These are phyloP conservation scores for Sardinella longiceps DNA, from an alignment of 2,797 vertebrate species.

Conservation along the genomic window DNA sequence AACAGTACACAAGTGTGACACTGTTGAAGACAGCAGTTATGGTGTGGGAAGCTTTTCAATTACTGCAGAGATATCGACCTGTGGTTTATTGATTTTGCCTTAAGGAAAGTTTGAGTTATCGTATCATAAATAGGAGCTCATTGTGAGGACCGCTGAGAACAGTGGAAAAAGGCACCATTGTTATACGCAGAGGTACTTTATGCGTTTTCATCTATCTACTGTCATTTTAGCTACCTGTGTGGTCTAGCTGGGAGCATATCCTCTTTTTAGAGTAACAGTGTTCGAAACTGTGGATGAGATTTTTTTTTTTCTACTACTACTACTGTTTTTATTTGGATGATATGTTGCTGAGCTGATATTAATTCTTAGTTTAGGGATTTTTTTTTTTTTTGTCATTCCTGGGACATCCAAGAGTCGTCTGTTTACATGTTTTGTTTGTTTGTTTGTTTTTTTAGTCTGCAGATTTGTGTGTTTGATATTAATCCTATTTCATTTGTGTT, in stretches of 20 bases:
- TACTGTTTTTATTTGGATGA: not conserved
- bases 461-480: not conserved
- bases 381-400: constrained; percentile 2
- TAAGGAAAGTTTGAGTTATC: constrained; percentile 24
- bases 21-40: not conserved
- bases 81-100: constrained; percentile 23
- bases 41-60: not conserved
- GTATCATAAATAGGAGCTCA: constrained; percentile 13
- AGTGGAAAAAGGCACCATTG: not conserved
- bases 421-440: not conserved
- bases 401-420: not conserved
- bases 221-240: not conserved
- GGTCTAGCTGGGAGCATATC: not conserved
- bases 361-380: not conserved
- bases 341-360: not conserved
- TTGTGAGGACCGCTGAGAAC: not conserved
- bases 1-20: not conserved
- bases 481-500: constrained; percentile 4
- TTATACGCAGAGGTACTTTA: not conserved
- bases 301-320: not conserved
- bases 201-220: not conserved
- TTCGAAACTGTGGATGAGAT: not conserved
- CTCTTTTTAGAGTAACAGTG: not conserved
- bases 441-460: not conserved
- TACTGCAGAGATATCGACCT: not conserved